Evolutionary conservation across 92 coral and sea anemone genomes (phyloP).

Genomic region (Porites divaricata): DNA sequence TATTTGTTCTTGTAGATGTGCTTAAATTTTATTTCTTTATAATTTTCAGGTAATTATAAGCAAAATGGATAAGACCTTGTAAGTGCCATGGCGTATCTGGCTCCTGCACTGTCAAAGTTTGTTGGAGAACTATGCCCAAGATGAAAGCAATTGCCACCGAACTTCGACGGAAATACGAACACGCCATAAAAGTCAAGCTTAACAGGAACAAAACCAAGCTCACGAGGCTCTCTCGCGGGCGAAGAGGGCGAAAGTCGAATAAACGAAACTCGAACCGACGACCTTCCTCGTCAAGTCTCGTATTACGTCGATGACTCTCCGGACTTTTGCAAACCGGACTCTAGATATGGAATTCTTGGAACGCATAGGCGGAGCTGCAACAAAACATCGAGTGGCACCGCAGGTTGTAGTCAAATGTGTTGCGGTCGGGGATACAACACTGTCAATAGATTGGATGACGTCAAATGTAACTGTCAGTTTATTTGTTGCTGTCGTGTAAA

Average conservation of each 20-base stretch:
- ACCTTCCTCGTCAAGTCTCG: slow-evolving; percentile 72
- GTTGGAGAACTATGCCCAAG: slow-evolving; percentile 88
- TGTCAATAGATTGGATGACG: slow-evolving; percentile 38
- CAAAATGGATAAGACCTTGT: slow-evolving; percentile 79
- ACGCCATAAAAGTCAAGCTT: slow-evolving; percentile 64
- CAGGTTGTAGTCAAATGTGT: slow-evolving; percentile 85
- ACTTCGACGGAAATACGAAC: slow-evolving; percentile 76
- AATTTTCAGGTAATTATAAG: slow-evolving; percentile 79
- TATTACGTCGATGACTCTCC: slow-evolving; percentile 69
- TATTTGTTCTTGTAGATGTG: background rate
- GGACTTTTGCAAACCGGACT: slow-evolving; percentile 78
- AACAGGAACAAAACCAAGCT: slow-evolving; percentile 77
- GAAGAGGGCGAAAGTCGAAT: slow-evolving; percentile 56
- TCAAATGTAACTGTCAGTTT: slow-evolving; percentile 91
- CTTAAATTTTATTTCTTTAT: background rate
- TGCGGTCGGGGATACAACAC: slow-evolving; percentile 82
- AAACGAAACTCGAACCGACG: slow-evolving; percentile 50
- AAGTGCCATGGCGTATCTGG: slow-evolving; percentile 93
- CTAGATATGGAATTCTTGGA: slow-evolving; percentile 73
- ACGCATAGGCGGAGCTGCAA: slow-evolving; percentile 82
- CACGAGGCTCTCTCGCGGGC: slow-evolving; percentile 43
- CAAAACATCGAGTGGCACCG: slow-evolving; percentile 53
- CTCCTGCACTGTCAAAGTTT: slow-evolving; percentile 74
- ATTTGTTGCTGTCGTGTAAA: slow-evolving; percentile 91
- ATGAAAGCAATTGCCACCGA: slow-evolving; percentile 66